Evolutionary conservation across 2,888 invertebrate genomes (phyloP).

Genomic region (Melinopterus prodromus): DNA sequence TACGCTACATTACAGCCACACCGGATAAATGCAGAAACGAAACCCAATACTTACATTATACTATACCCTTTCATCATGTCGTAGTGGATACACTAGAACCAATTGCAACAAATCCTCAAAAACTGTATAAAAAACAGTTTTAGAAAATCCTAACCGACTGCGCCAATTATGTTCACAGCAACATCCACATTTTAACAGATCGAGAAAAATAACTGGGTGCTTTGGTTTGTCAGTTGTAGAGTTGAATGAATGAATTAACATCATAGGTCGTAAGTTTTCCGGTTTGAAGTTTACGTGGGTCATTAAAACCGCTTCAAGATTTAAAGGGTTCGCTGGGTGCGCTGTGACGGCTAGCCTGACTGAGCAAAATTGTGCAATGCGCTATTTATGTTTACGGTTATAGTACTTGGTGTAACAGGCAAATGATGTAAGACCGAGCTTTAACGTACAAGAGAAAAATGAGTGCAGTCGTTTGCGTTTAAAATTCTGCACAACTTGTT

Average conservation of each 20-base stretch:
- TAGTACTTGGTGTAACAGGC: neutral
- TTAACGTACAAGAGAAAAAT: neutral
- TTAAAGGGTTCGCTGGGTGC: neutral
- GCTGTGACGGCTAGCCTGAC: neutral
- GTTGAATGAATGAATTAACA: neutral
- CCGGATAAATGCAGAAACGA: neutral
- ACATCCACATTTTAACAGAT: neutral
- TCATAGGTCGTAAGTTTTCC: neutral
- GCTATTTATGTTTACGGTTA: slow-evolving; percentile 4
- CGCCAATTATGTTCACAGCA: neutral
- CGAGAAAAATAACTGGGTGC: no score
- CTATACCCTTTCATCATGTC: no score
- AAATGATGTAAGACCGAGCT: neutral
- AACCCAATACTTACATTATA: neutral
- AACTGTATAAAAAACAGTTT: no score
- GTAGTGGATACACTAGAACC: no score
- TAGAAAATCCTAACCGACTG: neutral
- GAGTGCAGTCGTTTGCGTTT: neutral
- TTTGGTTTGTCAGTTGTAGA: neutral
- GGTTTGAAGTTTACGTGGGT: neutral
- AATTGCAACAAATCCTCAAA: no score
- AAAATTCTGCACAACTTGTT: neutral
- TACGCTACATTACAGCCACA: neutral
- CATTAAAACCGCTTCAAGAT: neutral
- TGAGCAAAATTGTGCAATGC: neutral